Conservation (phyloP, 2,113 vertebrate species). For the Callipepla californica region DNA sequence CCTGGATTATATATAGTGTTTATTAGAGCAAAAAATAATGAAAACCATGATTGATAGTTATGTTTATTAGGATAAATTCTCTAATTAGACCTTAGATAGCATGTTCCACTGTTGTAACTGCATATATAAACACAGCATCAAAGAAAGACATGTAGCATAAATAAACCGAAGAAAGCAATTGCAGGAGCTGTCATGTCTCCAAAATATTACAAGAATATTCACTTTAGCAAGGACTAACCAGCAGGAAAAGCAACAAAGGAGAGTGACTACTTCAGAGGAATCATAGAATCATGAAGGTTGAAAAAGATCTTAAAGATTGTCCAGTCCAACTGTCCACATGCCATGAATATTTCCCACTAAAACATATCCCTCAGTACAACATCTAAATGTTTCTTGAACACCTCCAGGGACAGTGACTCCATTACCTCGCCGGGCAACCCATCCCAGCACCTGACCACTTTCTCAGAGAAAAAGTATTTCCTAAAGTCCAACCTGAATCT, state of each 20-base stretch:
- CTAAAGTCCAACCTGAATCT: too few species aligned
- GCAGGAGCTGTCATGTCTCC: background rate
- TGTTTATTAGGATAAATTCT: conserved; percentile 21
- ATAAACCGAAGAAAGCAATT: background rate
- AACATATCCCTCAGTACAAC: too few species aligned
- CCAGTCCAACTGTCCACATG: too few species aligned
- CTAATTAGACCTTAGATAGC: conserved; percentile 1
- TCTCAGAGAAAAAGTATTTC: too few species aligned
- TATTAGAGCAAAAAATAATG: background rate
- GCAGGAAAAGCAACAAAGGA: background rate
- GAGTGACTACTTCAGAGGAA: background rate
- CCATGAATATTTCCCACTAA: too few species aligned
- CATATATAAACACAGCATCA: background rate
- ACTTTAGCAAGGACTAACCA: background rate
- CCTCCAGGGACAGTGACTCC: too few species aligned
- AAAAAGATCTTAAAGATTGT: too few species aligned
- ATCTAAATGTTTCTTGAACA: too few species aligned
- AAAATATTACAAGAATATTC: background rate
- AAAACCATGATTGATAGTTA: background rate
- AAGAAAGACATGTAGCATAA: background rate
- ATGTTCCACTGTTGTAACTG: background rate
- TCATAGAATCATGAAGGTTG: too few species aligned
- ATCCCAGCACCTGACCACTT: too few species aligned
- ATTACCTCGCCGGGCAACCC: too few species aligned
- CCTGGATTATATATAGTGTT: background rate